phyloP scores from a whole-genome alignment of 2,797 vertebrate species.

The Botia almorhae region DNA sequence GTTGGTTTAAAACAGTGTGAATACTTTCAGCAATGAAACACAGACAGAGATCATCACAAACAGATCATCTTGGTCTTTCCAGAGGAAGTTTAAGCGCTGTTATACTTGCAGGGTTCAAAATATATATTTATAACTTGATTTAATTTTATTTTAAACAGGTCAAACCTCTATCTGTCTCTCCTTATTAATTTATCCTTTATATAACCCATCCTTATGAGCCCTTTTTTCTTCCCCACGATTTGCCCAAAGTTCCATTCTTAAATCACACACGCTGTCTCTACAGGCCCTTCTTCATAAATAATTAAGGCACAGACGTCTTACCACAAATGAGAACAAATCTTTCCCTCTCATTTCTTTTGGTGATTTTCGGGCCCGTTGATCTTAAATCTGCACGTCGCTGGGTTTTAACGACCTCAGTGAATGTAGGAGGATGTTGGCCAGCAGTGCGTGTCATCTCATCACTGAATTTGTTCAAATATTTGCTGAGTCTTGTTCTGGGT shows the following conservation, averaged over 20 bases:
- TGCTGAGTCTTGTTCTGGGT: slow-evolving; percentile 57
- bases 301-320: background rate
- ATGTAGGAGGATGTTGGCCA: slow-evolving; percentile 17
- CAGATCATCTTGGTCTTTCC: too few relatives aligned
- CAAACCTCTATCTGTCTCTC: too few relatives aligned
- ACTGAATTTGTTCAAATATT: slow-evolving; percentile 49
- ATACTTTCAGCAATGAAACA: too few relatives aligned
- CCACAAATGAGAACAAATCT: background rate
- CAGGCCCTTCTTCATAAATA: slow-evolving; percentile 28
- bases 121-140: too few relatives aligned
- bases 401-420: background rate
- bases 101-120: too few relatives aligned
- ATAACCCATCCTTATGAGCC: background rate
- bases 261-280: background rate
- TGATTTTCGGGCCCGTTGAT: slow-evolving; percentile 24
- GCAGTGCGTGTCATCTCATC: slow-evolving; percentile 26
- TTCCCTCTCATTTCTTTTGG: slow-evolving; percentile 13
- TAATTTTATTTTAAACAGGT: too few relatives aligned
- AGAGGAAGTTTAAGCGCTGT: too few relatives aligned
- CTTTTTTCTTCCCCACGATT: background rate
- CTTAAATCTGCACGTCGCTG: slow-evolving; percentile 27
- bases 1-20: too few relatives aligned
- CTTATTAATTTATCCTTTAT: too few relatives aligned
- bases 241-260: background rate
- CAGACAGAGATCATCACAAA: too few relatives aligned